phyloP scores from a whole-genome alignment of 2,113 vertebrate genomes.

The Pseudorasbora parva region DNA sequence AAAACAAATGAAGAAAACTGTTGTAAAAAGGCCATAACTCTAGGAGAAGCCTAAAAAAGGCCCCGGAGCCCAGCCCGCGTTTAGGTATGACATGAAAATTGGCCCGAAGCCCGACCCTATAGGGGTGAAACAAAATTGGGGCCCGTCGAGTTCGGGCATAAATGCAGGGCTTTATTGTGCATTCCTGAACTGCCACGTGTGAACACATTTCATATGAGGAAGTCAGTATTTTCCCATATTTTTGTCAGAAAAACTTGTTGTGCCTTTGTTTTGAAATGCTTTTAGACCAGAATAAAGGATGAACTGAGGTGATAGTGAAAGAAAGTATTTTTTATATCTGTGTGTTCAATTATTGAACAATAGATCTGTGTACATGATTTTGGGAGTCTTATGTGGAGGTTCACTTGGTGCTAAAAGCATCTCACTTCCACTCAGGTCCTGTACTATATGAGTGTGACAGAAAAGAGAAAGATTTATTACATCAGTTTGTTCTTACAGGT shows the following conservation, averaged over 20 bases:
- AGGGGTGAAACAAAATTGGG: no score
- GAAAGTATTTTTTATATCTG: background rate
- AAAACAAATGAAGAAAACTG: no score
- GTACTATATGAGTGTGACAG: background rate
- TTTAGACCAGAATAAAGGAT: constrained; percentile 31
- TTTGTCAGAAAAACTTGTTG: background rate
- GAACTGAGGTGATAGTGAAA: background rate
- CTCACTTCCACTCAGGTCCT: background rate
- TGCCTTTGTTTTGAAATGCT: constrained; percentile 34
- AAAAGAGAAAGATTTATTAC: background rate
- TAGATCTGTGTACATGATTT: background rate
- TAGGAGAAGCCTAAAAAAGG: no score
- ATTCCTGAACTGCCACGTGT: background rate
- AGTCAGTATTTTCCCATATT: constrained; percentile 2
- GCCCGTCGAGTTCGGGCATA: no score
- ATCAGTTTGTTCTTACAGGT: no score
- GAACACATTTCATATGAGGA: constrained; percentile 17
- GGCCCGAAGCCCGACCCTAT: no score
- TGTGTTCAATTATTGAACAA: constrained; percentile 57
- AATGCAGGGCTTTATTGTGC: no score
- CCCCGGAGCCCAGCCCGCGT: no score
- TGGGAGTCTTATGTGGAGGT: background rate
- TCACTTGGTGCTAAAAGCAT: constrained; percentile 38
- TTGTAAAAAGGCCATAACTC: no score
- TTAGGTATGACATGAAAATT: no score